Evolutionary conservation across 2,888 invertebrate genomes (phyloP).

Genomic region (Phasia obesa): DNA sequence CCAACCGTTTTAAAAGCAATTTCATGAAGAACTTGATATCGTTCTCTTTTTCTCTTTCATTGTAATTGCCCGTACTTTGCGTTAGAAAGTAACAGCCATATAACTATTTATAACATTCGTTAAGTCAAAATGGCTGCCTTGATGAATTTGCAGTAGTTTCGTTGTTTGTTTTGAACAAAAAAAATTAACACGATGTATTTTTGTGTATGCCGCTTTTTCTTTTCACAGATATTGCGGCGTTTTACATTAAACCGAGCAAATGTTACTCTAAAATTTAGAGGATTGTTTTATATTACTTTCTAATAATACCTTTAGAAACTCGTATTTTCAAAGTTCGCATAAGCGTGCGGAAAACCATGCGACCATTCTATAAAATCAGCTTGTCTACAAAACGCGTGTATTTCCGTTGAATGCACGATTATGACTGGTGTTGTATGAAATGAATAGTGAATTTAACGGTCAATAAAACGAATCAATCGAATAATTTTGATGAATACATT

Average conservation of each 20-base stretch:
- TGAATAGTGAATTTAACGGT: not conserved
- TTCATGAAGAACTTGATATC: conserved; percentile 8
- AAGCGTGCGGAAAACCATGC: conserved; percentile 35
- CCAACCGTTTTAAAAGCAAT: conserved; percentile 67
- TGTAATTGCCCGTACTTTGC: not conserved
- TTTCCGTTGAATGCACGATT: conserved; percentile 44
- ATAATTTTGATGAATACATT: too few species aligned
- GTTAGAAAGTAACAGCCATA: conserved; percentile 29
- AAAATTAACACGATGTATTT: conserved; percentile 62
- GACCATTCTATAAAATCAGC: conserved; percentile 16
- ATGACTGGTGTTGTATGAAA: conserved; percentile 43
- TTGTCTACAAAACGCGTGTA: conserved; percentile 55
- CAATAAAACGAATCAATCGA: conserved; percentile 24
- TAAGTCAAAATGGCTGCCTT: conserved; percentile 71
- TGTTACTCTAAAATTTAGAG: conserved; percentile 1
- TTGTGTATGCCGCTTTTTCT: conserved; percentile 38
- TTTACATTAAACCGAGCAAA: conserved; percentile 15
- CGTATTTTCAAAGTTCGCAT: conserved; percentile 13
- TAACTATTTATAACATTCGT: conserved; percentile 40
- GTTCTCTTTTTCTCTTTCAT: conserved; percentile 18
- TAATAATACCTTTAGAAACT: conserved; percentile 37
- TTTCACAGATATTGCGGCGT: conserved; percentile 1
- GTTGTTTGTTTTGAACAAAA: conserved; percentile 62
- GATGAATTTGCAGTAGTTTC: conserved; percentile 54
- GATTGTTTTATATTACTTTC: not conserved